Evolutionary conservation across 2,888 invertebrate genomes (phyloP), one percentile per base, ranked within the genome.

Genomic region (Aphidoletes aphidimyza): DNA sequence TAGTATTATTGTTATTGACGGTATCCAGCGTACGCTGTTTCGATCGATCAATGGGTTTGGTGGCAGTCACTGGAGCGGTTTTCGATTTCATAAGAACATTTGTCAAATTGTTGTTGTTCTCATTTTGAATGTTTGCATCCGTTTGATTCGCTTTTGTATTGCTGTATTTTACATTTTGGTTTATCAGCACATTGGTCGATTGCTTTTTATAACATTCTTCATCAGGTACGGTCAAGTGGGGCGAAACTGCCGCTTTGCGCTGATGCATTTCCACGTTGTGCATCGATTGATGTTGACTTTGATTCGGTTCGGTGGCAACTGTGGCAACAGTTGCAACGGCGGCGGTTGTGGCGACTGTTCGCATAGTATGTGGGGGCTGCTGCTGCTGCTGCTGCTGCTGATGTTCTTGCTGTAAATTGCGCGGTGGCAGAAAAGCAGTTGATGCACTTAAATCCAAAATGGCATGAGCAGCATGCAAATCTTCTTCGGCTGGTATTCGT

Each of bases 401-500:
- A 84, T 85, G 11, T 84, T 85, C 42, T 42, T 42, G 47, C 59
- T 59, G 26, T 30, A 81, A 34, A 84, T 84, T 26, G 85, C 85
- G 39, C 81, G 83, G 36, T 85, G 93, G 91, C 87, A 95, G 92
- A 86, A 94, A 93, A 54, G 95, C 95, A 84, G 95, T 95, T 84
- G 96, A 95, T 86, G 96, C 95, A 90, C 96, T 96, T 86, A 97
- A 91, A 89, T 97, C 97, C 85, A 97, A 92, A 87, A 97, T 96
- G 22, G 97, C 96, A 89, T 96, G 96, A 1, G 96, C 96, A 26
- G 96, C 96, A 87, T 95, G 95, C 84, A 96, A 91, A 88, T 96
- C 96, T 89, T 96, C 96, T 88, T 95, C 95, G 42, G 95, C 94
- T 1, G 93, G 92, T 86, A 92, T 92, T 84, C 93, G 91, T 85